Conservation (phyloP, 1,140 invertebrate genomes). For the Andrena cerasifolii region DNA sequence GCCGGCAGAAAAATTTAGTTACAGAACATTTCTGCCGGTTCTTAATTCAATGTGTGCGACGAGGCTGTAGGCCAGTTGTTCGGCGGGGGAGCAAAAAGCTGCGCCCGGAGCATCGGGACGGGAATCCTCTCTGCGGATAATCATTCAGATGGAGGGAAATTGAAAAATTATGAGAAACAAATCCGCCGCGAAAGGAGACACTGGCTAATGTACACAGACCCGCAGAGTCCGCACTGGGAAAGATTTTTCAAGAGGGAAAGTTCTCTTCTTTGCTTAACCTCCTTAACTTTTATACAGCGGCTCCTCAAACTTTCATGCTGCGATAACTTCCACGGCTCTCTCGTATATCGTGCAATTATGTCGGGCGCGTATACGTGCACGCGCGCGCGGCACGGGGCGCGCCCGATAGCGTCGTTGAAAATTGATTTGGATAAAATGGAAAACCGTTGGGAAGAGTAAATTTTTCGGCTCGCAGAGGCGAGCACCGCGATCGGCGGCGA, state of each 20-base stretch:
- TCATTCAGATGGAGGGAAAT: slow-evolving; percentile 14
- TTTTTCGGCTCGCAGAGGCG: neutral
- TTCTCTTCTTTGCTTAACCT: slow-evolving; percentile 49
- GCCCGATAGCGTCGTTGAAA: slow-evolving; percentile 13
- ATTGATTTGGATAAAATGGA: slow-evolving; percentile 24
- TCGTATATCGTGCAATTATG: slow-evolving; percentile 35
- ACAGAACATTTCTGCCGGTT: slow-evolving; percentile 33
- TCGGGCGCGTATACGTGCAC: neutral
- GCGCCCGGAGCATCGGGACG: neutral
- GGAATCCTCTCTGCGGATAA: slow-evolving; percentile 6
- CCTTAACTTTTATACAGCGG: slow-evolving; percentile 52
- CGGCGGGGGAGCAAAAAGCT: too few species aligned
- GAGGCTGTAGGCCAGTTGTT: too few species aligned
- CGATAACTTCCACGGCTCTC: slow-evolving; percentile 38
- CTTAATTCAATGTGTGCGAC: slow-evolving; percentile 15
- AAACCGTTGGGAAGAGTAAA: slow-evolving; percentile 18
- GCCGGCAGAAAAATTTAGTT: slow-evolving; percentile 26
- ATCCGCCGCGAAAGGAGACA: slow-evolving; percentile 22
- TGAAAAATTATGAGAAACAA: slow-evolving; percentile 46
- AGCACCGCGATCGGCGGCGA: neutral
- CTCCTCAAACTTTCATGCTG: slow-evolving; percentile 44
- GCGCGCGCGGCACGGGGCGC: neutral
- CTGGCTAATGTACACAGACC: slow-evolving; percentile 32
- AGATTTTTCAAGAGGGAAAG: slow-evolving; percentile 39
- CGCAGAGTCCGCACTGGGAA: slow-evolving; percentile 5